These are phyloP conservation scores for Elachura formosa DNA, from an alignment of 2,113 vertebrate species.

Conservation along the genomic window DNA sequence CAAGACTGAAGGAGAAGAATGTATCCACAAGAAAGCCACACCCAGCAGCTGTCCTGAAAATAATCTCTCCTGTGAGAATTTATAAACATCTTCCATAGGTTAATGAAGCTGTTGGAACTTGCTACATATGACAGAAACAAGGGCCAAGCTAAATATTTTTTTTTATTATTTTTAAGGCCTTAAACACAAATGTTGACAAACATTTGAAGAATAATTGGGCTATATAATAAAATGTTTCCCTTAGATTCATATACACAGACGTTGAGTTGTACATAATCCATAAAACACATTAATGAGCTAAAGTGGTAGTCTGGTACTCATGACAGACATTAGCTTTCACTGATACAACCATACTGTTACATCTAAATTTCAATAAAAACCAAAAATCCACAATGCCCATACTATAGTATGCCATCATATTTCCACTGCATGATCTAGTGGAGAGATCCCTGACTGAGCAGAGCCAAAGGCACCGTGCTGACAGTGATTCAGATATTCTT, in stretches of 20 bases:
- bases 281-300: not conserved
- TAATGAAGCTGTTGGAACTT: not conserved
- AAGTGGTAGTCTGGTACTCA: not conserved
- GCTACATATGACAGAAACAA: not conserved
- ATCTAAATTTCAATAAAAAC: not conserved
- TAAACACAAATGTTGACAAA: not conserved
- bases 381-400: fast-evolving
- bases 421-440: not conserved
- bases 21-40: not conserved
- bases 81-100: not conserved
- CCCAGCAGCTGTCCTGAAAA: not conserved
- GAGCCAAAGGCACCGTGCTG: not conserved
- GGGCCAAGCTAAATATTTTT: not conserved
- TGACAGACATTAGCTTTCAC: not conserved
- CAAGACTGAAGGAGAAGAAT: not conserved
- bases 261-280: not conserved
- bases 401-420: not conserved
- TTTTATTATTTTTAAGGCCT: not conserved
- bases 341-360: not conserved
- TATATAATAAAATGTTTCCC: not conserved
- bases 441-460: not conserved
- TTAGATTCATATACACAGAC: not conserved
- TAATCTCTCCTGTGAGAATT: not conserved
- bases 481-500: not conserved
- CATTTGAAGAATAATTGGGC: not conserved